phyloP scores from a whole-genome alignment of 92 coral and sea anemone species.

The Pocillopora meandrina region DNA sequence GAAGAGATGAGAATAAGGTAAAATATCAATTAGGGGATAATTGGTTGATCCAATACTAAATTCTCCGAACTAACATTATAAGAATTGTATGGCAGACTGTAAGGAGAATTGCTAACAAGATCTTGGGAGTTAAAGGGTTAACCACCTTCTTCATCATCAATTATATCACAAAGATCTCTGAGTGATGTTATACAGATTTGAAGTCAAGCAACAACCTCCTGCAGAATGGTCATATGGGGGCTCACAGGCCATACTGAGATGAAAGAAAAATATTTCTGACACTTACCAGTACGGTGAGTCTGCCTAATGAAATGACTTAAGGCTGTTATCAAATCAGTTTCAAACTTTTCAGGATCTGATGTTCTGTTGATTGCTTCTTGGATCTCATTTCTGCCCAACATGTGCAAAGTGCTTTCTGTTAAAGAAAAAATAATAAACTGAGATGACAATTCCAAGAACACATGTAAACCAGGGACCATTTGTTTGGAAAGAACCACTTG shows the following conservation, averaged over 20 bases:
- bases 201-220: no score
- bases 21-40: no score
- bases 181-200: no score
- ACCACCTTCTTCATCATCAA: no score
- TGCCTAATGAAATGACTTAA: slow-evolving; percentile 26
- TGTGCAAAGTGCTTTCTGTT: slow-evolving; percentile 55
- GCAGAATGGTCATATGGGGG: no score
- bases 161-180: no score
- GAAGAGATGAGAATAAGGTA: no score
- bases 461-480: not conserved
- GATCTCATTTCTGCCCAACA: slow-evolving; percentile 51
- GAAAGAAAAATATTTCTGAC: not conserved
- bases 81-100: no score
- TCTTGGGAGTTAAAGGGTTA: no score
- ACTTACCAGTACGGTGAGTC: slow-evolving; percentile 14
- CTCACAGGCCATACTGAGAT: not conserved
- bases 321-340: slow-evolving; percentile 50
- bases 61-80: no score
- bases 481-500: not conserved
- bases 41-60: no score
- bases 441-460: not conserved
- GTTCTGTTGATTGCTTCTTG: slow-evolving; percentile 58
- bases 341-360: slow-evolving; percentile 49
- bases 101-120: no score
- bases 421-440: not conserved